Base-by-base conservation (phyloP, 2,797 vertebrate species). In the Syndactyla subalaris region DNA sequence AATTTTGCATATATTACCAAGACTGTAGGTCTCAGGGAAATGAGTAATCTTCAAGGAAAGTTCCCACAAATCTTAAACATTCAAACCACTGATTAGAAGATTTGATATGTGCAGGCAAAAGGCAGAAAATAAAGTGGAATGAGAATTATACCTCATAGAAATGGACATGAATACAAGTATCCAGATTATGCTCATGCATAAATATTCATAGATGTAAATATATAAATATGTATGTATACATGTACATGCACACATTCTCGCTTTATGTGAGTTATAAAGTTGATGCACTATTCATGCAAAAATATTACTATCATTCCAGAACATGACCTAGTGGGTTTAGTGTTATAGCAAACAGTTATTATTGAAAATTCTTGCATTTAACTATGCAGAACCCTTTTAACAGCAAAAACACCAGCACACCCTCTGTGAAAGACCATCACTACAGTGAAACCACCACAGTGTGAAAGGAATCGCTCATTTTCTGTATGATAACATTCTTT, bases 381-480 rank as follows among this genome's bases (percentile, higher is more conserved):
- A 46, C 57, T 32, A 5, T 49, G 57, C 9, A 59, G 36, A 93
- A 63, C 2, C 7, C 7, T 76, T 85, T 83, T 38, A 74, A 73
- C 2, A 46, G 52, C 4, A 62, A 72, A 78, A 59, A 75, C 14
- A 13, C 39, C 45, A 54, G 52, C 30, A 54, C 30, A 54, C 10
- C 19, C 52, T 20, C 49, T 16, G 32, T 77, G 51, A 21, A 93
- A 62, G 46, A 14, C 7, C 36, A 20, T 65, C 87, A 30, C 49
- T 75, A 12, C 58, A 73, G 51, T 85, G 94, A 89, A 81, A 93
- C 15, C 73, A 39, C 17, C 46, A 70, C 62, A 17, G 12, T 82
- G 36, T 88, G 83, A 96, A 97, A 95, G 32, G 54, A 92, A 84
- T 92, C n/a, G 8, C 38, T 93, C 34, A 24, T 93, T 96, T 97